Conservation (phyloP, 2,888 invertebrate species). For the Hyalella azteca region DNA sequence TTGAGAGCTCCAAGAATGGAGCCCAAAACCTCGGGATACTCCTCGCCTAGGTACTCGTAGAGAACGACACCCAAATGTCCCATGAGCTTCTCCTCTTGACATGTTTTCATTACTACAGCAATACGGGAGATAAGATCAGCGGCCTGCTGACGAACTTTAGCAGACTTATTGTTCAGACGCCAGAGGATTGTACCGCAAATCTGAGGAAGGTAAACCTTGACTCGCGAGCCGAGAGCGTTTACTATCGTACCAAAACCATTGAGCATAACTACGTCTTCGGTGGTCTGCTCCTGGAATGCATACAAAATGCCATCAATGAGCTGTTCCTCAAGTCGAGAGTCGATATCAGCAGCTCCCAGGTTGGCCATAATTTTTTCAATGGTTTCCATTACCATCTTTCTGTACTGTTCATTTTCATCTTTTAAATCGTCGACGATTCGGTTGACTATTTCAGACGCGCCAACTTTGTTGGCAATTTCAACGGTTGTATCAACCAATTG, state of each 20-base stretch:
- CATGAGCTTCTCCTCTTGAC: constrained; percentile 99
- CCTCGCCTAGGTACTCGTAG: constrained; percentile 98
- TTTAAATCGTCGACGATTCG: constrained; percentile 98
- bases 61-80: constrained; percentile 98
- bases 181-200: constrained; percentile 99
- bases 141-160: constrained; percentile 97
- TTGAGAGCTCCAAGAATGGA: constrained; percentile 98
- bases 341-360: constrained; percentile 96
- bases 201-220: constrained; percentile 98
- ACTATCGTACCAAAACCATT: constrained; percentile 99
- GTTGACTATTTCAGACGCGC: constrained; percentile 98
- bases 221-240: constrained; percentile 94
- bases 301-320: constrained; percentile 98
- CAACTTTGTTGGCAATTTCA: constrained; percentile 99
- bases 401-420: constrained; percentile 98
- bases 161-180: constrained; percentile 99
- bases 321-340: constrained; percentile 96
- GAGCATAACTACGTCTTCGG: constrained; percentile 99
- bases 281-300: constrained; percentile 99
- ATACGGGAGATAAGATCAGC: constrained; percentile 98
- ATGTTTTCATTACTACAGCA: constrained; percentile 99
- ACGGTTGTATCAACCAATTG: constrained; percentile 98
- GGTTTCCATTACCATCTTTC: constrained; percentile 99
- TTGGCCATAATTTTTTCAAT: constrained; percentile 99
- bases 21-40: constrained; percentile 98